Base-by-base conservation (phyloP, 2,888 invertebrate species). In the Leucophenga montana region DNA sequence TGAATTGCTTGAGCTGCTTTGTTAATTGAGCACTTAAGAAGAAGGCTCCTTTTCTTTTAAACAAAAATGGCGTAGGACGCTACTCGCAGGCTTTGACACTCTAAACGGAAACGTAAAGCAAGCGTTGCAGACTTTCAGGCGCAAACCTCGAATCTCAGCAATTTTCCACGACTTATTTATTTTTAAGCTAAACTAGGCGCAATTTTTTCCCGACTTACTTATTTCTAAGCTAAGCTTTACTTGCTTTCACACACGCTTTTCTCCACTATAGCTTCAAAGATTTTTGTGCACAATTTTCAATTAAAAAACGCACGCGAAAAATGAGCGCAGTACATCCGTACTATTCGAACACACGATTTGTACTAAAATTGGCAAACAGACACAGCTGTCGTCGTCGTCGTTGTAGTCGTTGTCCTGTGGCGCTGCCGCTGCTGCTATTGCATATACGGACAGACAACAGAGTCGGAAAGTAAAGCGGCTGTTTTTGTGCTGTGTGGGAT, bases 321-420 rank as follows among this genome's bases (percentile, higher is more conserved):
- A 56, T 39, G 13, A 69, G 68, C 71, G 75, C 72, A 71, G 78
- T 79, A 83, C 88, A 88, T 84, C 88, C 88, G 85, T 74, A 87
- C 86, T 85, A 85, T 85, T 82, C 80, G 87, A 88, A 85, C 78
- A 85, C 87, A 87, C 87, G 87, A 87, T 86, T 86, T 88, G 88
- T 88, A 87, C 87, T 87, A 88, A 87, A 77, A 71, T 39, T 16
- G 57, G 72, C 72, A 39, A n/a, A 54, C 54, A 18, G 56, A 69
- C 31, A 53, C 54, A 39, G 46, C 14, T n/a, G 44, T 48, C 66
- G 69, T 39, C 39, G 39, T 39, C 11, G 11, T 39, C 11, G 46
- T 8, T n/a, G 44, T 53, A 65, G 69, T 39, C 39, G 39, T 39
- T 39, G 8, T 39, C 11, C 6, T 54, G 9, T 18, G 11, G 18